These are phyloP conservation scores for Heliornis fulica DNA, from an alignment of 2,113 vertebrate species.

Conservation along the genomic window DNA sequence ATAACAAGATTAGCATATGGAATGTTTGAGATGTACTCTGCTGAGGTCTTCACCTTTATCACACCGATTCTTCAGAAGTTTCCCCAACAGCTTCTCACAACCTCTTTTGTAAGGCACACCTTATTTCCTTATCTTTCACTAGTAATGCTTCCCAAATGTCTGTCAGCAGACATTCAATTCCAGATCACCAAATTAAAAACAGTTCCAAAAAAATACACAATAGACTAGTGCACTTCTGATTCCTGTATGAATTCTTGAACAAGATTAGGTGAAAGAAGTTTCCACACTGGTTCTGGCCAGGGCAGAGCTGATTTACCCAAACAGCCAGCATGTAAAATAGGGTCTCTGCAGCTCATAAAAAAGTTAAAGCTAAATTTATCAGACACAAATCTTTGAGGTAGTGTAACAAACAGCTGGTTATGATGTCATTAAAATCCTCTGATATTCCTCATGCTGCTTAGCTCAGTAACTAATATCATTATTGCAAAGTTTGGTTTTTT, in stretches of 20 bases:
- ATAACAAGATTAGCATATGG: not conserved
- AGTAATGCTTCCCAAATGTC: not conserved
- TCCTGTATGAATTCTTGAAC: not conserved
- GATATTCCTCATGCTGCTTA: not conserved
- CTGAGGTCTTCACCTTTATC: not conserved
- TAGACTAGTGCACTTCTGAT: not conserved
- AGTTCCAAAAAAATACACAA: not conserved
- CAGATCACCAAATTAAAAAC: constrained; percentile 9
- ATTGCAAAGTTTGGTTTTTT: not conserved
- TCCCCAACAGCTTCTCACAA: not conserved
- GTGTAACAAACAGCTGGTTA: not conserved
- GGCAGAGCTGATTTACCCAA: too few species aligned
- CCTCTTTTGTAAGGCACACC: not conserved
- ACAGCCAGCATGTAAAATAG: too few species aligned
- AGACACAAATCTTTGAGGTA: not conserved
- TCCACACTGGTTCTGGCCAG: too few species aligned
- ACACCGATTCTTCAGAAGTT: not conserved
- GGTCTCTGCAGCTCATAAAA: not conserved
- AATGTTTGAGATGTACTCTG: not conserved
- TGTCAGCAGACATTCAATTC: constrained; percentile 10
- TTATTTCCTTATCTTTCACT: not conserved
- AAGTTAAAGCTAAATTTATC: not conserved
- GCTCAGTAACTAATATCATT: not conserved
- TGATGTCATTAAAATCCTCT: constrained; percentile 13
- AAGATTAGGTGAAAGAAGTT: not conserved